Evolutionary conservation across 2,888 invertebrate genomes (phyloP).

Genomic region (Sipunculus nudus): DNA sequence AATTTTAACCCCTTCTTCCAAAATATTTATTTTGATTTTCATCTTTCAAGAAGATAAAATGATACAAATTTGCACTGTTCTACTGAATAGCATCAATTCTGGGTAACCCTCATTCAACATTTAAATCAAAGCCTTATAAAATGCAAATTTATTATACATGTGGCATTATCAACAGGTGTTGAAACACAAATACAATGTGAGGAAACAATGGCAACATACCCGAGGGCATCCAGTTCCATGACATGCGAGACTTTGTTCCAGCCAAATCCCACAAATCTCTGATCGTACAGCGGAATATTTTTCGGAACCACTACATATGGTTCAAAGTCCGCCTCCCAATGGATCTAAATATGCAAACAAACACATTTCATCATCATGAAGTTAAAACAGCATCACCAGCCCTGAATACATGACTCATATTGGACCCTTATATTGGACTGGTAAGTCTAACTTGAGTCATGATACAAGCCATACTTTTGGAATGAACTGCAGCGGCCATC

Average conservation of each 20-base stretch:
- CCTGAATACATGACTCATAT: no score
- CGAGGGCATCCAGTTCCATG: conserved; percentile 80
- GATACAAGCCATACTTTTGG: no score
- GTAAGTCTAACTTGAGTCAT: no score
- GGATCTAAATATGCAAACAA: conserved; percentile 77
- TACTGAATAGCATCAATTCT: no score
- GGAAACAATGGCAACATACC: conserved; percentile 61
- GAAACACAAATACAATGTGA: background rate
- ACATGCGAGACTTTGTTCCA: conserved; percentile 96
- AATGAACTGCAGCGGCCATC: no score
- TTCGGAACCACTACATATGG: conserved; percentile 82
- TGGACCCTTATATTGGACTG: no score
- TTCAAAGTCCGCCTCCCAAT: conserved; percentile 90
- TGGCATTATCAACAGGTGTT: background rate
- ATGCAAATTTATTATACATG: background rate
- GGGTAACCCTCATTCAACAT: no score
- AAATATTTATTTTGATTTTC: no score
- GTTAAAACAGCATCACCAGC: conserved; percentile 18
- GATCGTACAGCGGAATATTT: conserved; percentile 78
- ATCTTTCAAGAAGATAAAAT: no score
- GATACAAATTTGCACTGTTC: no score
- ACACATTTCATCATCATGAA: background rate
- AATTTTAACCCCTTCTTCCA: no score
- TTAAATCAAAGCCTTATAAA: no score
- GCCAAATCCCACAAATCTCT: conserved; percentile 91